phyloP scores from a whole-genome alignment of 2,888 invertebrate species.

The Platycheirus albimanus region DNA sequence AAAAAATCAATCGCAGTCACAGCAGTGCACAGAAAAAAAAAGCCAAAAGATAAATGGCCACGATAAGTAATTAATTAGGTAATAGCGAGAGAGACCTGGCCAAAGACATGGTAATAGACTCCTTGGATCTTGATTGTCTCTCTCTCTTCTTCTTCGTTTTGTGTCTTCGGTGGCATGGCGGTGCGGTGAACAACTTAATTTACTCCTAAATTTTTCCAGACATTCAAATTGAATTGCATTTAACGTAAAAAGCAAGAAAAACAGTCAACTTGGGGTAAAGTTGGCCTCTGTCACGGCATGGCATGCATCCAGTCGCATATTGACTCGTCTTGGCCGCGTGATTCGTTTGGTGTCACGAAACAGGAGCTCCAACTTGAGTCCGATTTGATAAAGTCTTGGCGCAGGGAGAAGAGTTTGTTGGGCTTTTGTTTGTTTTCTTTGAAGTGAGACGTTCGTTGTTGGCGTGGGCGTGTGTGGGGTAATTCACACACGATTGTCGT shows the following conservation, averaged over 20 bases:
- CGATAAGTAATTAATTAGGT: slow-evolving; percentile 76
- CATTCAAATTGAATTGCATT: slow-evolving; percentile 66
- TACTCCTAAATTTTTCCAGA: slow-evolving; percentile 68
- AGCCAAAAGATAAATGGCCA: slow-evolving; percentile 75
- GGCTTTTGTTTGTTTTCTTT: too few species aligned
- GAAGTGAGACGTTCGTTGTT: neutral
- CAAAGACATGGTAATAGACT: slow-evolving; percentile 73
- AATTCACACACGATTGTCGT: slow-evolving; percentile 33
- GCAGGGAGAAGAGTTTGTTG: slow-evolving; percentile 14
- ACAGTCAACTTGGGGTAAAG: slow-evolving; percentile 47
- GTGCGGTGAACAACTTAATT: slow-evolving; percentile 72
- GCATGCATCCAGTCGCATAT: slow-evolving; percentile 10
- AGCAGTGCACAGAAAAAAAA: slow-evolving; percentile 18
- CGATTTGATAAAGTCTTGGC: slow-evolving; percentile 37
- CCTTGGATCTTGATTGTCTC: slow-evolving; percentile 68
- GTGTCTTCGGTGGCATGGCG: too few species aligned
- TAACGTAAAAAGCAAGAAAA: slow-evolving; percentile 27
- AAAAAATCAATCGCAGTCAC: slow-evolving; percentile 21
- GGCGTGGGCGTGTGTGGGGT: slow-evolving; percentile 64
- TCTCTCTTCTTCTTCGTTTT: slow-evolving; percentile 30
- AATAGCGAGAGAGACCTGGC: slow-evolving; percentile 73
- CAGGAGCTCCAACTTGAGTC: slow-evolving; percentile 34
- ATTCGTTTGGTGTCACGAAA: slow-evolving; percentile 68
- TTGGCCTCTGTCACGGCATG: slow-evolving; percentile 71
- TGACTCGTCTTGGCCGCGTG: slow-evolving; percentile 32